Evolutionary conservation across 1,140 invertebrate genomes (phyloP), one percentile per base, ranked within the genome.

Genomic region (Wiebesia pumilae): DNA sequence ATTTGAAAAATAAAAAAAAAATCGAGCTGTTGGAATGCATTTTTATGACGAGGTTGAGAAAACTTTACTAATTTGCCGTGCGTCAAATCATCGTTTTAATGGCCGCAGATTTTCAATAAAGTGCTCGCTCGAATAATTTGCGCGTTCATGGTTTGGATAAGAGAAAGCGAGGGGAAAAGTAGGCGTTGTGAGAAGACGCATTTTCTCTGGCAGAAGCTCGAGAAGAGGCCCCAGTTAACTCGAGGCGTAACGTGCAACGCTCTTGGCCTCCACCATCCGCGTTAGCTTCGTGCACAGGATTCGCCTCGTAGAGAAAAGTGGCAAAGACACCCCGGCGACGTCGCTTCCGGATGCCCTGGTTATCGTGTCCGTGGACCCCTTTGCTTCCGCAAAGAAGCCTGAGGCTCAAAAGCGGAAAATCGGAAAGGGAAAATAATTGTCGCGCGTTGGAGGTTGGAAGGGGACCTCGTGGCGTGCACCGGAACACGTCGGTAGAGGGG

Each of bases 331-430:
- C 7, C 51, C 19, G 51, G 14, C 51, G 2, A 16, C 19, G 51
- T 47, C 19, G 51, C 12, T 47, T 47, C 12, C 12, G 43, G 43
- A 47, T 4, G 4, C 12, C 12, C 12, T 47, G 43, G 43, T 47
- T 47, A 47, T 4, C 4, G 12, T 7, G 19, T 2, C 2, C 51
- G 9, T 2, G 51, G 51, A 2, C 14, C 51, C 51, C 51, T 54
- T 54, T 16, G 19, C 51, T 54, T 54, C 51, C 19, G 12, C 43
- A 47, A 47, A 7, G 43, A 47, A 12, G 43, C 43, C 12, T 47
- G 43, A 27, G 30, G 16, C 69, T 30, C 16, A 73, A 73, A 73
- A 73, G 35, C 69, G 69, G 69, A 73, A 73, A 73, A 73, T 73
- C 69, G 69, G 51, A 54, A 54, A 54, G 19, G 51, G 51, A 54